A percentile compares a stretch with the other conserved stretches of the same genome.
Conservation (phyloP, 2,888 invertebrate species). For the Dasysyrphus tricinctus region DNA sequence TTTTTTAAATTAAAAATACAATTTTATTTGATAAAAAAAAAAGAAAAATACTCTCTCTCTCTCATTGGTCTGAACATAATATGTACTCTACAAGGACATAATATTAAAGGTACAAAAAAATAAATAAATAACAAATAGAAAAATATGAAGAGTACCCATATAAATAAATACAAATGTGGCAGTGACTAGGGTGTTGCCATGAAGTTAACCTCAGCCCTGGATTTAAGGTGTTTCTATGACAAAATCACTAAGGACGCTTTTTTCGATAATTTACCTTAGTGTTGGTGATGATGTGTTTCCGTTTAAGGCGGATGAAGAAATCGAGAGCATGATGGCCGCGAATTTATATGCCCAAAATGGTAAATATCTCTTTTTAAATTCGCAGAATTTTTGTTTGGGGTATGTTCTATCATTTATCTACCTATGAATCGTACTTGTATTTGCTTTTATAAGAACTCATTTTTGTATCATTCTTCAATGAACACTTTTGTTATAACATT, state of each 20-base stretch:
- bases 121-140: slow-evolving; percentile 23
- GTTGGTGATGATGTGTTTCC: slow-evolving; percentile 8
- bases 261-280: slow-evolving; percentile 19
- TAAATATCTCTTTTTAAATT: background rate
- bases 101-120: slow-evolving; percentile 14
- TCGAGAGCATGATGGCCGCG: slow-evolving; percentile 23
- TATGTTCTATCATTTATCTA: background rate
- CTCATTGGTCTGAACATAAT: background rate
- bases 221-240: slow-evolving; percentile 69
- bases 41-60: slow-evolving; percentile 6
- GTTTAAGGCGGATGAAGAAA: slow-evolving; percentile 24
- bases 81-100: slow-evolving; percentile 20
- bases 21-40: background rate
- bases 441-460: no score
- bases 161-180: slow-evolving; percentile 41
- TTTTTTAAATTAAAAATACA: slow-evolving; percentile 20
- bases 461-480: no score
- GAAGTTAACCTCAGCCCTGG: slow-evolving; percentile 79
- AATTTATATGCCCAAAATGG: background rate
- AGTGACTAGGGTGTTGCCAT: slow-evolving; percentile 81
- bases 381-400: background rate
- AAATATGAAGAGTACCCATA: background rate
- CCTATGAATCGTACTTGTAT: no score
- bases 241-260: slow-evolving; percentile 74
- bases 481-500: no score